Evolutionary conservation across 2,888 invertebrate genomes (phyloP).

Genomic region (Heteromyza rotundicornis): DNA sequence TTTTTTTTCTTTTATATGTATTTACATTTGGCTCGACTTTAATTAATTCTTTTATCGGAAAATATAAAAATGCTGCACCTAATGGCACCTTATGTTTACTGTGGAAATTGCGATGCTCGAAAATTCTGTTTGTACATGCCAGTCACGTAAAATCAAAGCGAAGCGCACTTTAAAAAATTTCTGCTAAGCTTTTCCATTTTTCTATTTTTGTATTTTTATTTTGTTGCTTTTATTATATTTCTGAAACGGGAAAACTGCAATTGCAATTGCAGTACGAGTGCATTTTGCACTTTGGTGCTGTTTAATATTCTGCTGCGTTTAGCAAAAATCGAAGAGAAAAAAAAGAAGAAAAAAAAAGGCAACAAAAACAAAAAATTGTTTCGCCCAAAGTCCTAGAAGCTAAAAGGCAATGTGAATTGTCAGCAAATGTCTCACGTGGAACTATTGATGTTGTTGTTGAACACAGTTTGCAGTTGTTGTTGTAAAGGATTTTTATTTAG

Average conservation of each 20-base stretch:
- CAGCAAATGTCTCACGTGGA: conserved; percentile 21
- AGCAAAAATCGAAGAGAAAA: conserved; percentile 6
- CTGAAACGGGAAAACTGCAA: background rate
- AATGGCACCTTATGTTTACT: too few relatives aligned
- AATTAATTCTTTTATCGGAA: too few relatives aligned
- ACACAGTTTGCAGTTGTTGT: too few relatives aligned
- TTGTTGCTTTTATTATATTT: background rate
- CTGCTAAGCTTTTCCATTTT: background rate
- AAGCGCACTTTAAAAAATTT: conserved; percentile 17
- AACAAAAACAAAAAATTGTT: background rate
- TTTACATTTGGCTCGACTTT: too few relatives aligned
- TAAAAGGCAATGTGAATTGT: conserved; percentile 25
- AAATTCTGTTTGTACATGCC: conserved; percentile 30
- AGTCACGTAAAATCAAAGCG: conserved; percentile 45
- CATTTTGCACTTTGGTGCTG: conserved; percentile 18
- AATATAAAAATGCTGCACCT: too few relatives aligned
- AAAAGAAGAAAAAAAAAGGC: conserved; percentile 10
- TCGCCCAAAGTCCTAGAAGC: conserved; percentile 15
- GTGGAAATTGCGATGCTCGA: too few relatives aligned
- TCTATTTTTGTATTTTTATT: background rate
- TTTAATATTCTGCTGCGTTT: conserved; percentile 18
- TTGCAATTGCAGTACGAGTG: background rate
- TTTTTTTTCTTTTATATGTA: too few relatives aligned
- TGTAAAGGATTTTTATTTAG: too few relatives aligned
- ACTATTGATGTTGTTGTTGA: too few relatives aligned